Conservation (phyloP, 2,797 vertebrate species). For the Hypotaenidia okinawae region DNA sequence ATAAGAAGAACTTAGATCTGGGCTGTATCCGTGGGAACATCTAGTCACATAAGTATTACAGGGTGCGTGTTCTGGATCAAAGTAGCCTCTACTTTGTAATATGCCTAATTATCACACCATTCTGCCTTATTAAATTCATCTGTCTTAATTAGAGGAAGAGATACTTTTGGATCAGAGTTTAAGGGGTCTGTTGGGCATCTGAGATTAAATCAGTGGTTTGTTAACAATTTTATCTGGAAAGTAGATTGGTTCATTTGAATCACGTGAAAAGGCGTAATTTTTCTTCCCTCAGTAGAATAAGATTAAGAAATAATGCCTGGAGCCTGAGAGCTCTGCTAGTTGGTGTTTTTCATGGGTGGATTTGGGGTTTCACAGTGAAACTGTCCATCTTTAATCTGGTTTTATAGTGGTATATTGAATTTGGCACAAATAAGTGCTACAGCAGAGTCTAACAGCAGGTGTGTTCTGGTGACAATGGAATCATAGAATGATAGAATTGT, state of each 20-base stretch:
- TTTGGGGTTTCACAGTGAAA: constrained; percentile 46
- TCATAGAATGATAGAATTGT: too few relatives aligned
- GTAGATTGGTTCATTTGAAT: constrained; percentile 59
- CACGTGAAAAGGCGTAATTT: not conserved
- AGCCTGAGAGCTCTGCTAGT: constrained; percentile 52
- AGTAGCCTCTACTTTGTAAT: not conserved
- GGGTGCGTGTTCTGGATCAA: not conserved
- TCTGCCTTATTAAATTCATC: constrained; percentile 14
- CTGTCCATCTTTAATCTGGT: constrained; percentile 43
- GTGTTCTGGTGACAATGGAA: not conserved
- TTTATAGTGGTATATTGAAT: constrained; percentile 37
- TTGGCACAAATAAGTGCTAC: constrained; percentile 18
- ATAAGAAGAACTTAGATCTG: not conserved
- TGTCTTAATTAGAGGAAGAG: constrained; percentile 22
- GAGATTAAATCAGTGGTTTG: constrained; percentile 46
- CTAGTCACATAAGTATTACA: constrained; percentile 26
- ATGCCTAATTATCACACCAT: not conserved
- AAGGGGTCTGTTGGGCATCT: not conserved
- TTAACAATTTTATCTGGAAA: constrained; percentile 54
- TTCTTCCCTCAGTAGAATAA: constrained; percentile 16
- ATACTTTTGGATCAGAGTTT: constrained; percentile 26
- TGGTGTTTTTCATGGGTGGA: constrained; percentile 25
- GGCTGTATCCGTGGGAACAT: constrained; percentile 21
- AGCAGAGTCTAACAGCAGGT: not conserved
- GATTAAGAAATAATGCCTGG: constrained; percentile 36